Evolutionary conservation across 2,888 invertebrate species (phyloP).

Genomic region (Oscheius myriophilus): DNA sequence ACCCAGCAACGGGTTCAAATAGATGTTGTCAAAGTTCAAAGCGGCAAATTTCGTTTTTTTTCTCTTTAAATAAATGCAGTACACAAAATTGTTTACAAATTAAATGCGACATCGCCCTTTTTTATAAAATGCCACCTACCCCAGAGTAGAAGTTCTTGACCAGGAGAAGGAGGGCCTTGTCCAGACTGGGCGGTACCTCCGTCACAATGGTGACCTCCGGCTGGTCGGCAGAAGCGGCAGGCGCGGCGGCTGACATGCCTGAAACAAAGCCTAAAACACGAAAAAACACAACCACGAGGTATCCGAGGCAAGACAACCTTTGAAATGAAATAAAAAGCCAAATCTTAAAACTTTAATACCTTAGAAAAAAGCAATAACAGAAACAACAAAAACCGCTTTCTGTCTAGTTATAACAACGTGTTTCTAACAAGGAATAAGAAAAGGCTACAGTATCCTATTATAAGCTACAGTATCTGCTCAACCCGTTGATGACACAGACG

Average conservation of each 20-base stretch:
- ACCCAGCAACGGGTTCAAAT: no score
- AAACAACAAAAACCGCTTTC: constrained; percentile 9
- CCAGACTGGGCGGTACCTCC: constrained; percentile 48
- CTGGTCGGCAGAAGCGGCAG: constrained; percentile 23
- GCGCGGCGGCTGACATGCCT: constrained; percentile 18
- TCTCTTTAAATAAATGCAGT: no score
- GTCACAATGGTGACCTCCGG: constrained; percentile 44
- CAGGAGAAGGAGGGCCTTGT: constrained; percentile 46
- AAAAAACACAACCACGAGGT: not conserved
- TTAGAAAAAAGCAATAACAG: constrained; percentile 17
- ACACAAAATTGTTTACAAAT: no score
- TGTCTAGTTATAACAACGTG: no score
- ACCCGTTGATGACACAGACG: no score
- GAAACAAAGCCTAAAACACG: not conserved
- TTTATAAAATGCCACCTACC: constrained; percentile 22
- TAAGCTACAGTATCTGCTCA: no score
- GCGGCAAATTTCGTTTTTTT: no score
- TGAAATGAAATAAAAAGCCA: not conserved
- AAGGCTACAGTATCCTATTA: no score
- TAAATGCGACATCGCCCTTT: no score
- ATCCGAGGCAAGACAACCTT: not conserved
- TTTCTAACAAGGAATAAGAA: no score
- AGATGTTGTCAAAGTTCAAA: no score
- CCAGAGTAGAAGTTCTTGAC: constrained; percentile 56
- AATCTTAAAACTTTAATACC: no score